Evolutionary conservation across 2,888 invertebrate genomes (phyloP), one percentile per base, ranked within the genome.

Genomic region (Epirrita christyi): DNA sequence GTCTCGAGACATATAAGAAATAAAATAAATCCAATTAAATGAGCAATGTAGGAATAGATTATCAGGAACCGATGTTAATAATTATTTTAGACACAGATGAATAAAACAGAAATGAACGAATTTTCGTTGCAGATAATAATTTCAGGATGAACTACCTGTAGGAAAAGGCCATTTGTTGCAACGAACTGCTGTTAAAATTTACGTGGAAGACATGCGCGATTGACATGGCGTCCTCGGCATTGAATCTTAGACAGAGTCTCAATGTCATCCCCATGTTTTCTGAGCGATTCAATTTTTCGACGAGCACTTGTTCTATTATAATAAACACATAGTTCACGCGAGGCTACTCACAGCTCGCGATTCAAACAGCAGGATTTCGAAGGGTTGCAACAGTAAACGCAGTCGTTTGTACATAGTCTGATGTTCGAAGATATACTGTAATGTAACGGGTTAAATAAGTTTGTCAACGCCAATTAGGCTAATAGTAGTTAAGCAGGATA

Each of bases 1-100:
- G 77, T 71, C 75, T 79, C 66, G 71, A 40, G 43, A 55, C 58
- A 63, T 59, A 70, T 73, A 69, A 63, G 68, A 68, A 73, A 72
- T 75, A 75, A 65, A 72, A 71, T 73, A 75, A 67, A 63, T 47
- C 43, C 51, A 48, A 29, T 51, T 44, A 13, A 36, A 43, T 38
- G 51, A 51, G 54, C 59, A 47, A 34, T 10, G 40, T 50, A 59
- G 40, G 41, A 29, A 48, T 40, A 55, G 44, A 44, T 45, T 43
- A 38, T 43, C 27, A 14, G 29, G 28, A 43, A 45, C 47, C 38
- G 15, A 32, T 48, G 37, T 55, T 9, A 43, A 37, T 43, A 5
- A 44, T 44, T 44, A 37, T 36, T 45, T 29, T 48, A 43, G 27
- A 47, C 8, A 34, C n/a, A 28, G 28, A 48, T 46, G 10, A 13